Conservation (phyloP, 2,888 invertebrate species). For the Microplitis deprimator region DNA sequence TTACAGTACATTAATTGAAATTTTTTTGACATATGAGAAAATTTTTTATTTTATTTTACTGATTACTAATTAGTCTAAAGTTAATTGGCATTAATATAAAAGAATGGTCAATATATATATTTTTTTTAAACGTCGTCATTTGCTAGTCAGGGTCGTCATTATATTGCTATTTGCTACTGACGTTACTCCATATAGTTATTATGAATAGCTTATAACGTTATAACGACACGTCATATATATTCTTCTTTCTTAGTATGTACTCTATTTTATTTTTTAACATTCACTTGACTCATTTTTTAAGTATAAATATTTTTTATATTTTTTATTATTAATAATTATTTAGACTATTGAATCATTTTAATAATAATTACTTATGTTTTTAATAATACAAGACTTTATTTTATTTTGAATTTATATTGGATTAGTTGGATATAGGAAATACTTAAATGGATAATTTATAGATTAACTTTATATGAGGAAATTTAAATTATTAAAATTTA, state of each 20-base stretch:
- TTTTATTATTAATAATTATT: neutral
- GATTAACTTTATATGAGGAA: too few relatives aligned
- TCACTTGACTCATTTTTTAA: neutral
- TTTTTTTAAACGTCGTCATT: neutral
- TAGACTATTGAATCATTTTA: neutral
- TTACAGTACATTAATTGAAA: too few relatives aligned
- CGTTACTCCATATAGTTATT: neutral
- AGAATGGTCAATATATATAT: too few relatives aligned
- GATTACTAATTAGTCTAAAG: neutral
- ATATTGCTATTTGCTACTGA: conserved; percentile 2
- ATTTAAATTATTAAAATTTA: too few relatives aligned
- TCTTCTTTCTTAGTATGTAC: neutral
- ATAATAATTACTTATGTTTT: neutral
- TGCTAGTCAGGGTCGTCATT: conserved; percentile 4
- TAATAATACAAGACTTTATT: too few relatives aligned
- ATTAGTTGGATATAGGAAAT: too few relatives aligned
- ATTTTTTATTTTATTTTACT: too few relatives aligned
- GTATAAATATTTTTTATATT: neutral
- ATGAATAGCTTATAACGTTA: neutral
- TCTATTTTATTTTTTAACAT: neutral
- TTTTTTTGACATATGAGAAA: too few relatives aligned
- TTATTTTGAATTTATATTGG: too few relatives aligned
- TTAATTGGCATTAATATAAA: too few relatives aligned
- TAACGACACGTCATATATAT: neutral
- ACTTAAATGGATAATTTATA: too few relatives aligned